A percentile compares a stretch with the other conserved stretches of the same genome.
phyloP scores from a whole-genome alignment of 2,888 invertebrate species.

The Cyclophora albipunctata region DNA sequence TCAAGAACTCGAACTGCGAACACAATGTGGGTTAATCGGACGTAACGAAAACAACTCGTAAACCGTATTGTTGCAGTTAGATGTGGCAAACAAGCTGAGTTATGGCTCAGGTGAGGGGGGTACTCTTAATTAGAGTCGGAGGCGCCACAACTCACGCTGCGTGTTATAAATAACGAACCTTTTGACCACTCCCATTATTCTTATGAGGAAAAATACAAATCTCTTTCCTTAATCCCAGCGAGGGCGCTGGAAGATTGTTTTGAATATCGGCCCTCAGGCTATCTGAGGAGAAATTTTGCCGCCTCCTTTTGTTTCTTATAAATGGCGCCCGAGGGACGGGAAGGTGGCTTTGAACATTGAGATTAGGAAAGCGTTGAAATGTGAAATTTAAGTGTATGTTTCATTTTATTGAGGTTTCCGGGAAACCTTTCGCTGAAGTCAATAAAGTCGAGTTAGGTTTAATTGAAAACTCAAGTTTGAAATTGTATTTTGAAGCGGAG shows the following conservation, averaged over 20 bases:
- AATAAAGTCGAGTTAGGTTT: background rate
- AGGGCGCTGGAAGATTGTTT: slow-evolving; percentile 37
- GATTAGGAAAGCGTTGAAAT: slow-evolving; percentile 26
- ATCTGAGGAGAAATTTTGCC: slow-evolving; percentile 26
- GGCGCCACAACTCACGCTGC: background rate
- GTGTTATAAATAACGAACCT: background rate
- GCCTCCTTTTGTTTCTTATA: slow-evolving; percentile 32
- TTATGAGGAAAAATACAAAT: slow-evolving; percentile 39
- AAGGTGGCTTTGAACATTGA: slow-evolving; percentile 27
- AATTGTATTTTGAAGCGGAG: background rate
- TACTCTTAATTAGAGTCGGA: too few species aligned
- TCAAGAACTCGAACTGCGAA: slow-evolving; percentile 57
- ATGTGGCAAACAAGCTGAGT: background rate
- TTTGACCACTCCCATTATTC: slow-evolving; percentile 34
- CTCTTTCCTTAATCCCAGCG: slow-evolving; percentile 39
- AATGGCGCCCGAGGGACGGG: slow-evolving; percentile 27
- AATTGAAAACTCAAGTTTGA: too few species aligned
- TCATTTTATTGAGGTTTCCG: slow-evolving; percentile 5
- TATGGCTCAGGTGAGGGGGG: background rate
- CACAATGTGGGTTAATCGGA: slow-evolving; percentile 66
- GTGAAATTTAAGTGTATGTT: slow-evolving; percentile 9
- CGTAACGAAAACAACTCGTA: slow-evolving; percentile 57
- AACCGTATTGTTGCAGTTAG: slow-evolving; percentile 22
- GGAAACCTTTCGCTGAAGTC: slow-evolving; percentile 5
- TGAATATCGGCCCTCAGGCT: slow-evolving; percentile 38